Conservation (phyloP, 2,888 invertebrate species). For the Reticulitermes lucifugus region DNA sequence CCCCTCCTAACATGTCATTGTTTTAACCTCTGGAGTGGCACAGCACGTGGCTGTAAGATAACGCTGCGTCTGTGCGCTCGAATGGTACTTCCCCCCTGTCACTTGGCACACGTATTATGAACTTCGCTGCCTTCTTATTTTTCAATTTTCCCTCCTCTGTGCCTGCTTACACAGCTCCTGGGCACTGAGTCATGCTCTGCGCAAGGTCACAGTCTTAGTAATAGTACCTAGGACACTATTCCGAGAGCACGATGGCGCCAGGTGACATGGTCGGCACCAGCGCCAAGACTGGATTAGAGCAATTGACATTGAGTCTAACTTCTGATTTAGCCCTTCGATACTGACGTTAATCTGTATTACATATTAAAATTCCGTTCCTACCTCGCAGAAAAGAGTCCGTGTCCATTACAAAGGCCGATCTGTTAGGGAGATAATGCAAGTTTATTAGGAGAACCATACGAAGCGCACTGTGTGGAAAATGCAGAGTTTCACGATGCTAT, state of each 20-base stretch:
- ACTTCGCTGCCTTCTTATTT: not conserved
- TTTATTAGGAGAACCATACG: too few relatives aligned
- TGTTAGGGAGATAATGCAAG: too few relatives aligned
- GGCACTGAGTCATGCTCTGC: not conserved
- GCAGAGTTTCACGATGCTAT: too few relatives aligned
- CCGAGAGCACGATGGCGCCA: not conserved
- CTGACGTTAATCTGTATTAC: too few relatives aligned
- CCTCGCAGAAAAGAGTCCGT: too few relatives aligned
- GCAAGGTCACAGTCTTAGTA: not conserved
- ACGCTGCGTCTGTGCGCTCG: not conserved
- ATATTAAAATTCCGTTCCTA: too few relatives aligned
- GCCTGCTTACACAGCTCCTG: not conserved
- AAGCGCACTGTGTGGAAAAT: too few relatives aligned
- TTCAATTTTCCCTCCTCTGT: not conserved
- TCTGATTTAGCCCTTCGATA: too few relatives aligned
- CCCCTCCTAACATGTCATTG: too few relatives aligned
- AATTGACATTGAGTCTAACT: not conserved
- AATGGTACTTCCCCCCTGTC: not conserved
- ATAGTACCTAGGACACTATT: not conserved
- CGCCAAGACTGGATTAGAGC: not conserved
- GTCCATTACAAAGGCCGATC: too few relatives aligned
- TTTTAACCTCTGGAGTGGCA: too few relatives aligned
- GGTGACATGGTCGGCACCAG: not conserved
- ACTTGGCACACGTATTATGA: not conserved
- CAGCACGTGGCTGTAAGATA: not conserved